Conservation (phyloP, 2,797 vertebrate species). For the Galaxias olidus region DNA sequence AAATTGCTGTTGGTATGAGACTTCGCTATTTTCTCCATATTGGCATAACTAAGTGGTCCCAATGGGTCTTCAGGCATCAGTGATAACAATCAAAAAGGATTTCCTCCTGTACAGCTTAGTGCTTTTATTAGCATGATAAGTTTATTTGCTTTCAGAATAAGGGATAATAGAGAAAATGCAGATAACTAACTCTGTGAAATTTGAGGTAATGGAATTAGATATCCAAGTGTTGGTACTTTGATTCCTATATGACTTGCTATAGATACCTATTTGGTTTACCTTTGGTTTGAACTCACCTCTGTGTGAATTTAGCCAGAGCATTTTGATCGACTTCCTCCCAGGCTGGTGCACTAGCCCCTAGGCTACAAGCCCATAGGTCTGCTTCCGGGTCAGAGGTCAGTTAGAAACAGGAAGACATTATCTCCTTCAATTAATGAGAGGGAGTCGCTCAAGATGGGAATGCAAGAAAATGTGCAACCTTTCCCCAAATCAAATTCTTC, state of each 20-base stretch:
- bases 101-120: background rate
- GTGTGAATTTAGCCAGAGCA: no score
- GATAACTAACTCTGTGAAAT: no score
- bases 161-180: no score
- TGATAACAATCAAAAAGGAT: background rate
- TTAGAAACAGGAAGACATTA: slow-evolving; percentile 70
- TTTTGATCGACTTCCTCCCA: background rate
- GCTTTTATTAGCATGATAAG: background rate
- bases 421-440: slow-evolving; percentile 70
- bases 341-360: slow-evolving; percentile 24
- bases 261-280: no score
- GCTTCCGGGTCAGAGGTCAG: slow-evolving; percentile 55
- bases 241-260: no score
- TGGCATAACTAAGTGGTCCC: background rate
- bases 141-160: no score
- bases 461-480: slow-evolving; percentile 28
- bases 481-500: slow-evolving; percentile 6
- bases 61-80: slow-evolving; percentile 13
- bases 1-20: no score
- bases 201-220: no score
- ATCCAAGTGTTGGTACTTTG: no score
- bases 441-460: slow-evolving; percentile 35
- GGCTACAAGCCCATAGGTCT: slow-evolving; percentile 41
- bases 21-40: background rate
- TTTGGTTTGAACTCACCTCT: no score